These are phyloP conservation scores for Spongilla lacustris DNA, from an alignment of 37 sponge, comb jelly and placozoan genomes.

Conservation along the genomic window DNA sequence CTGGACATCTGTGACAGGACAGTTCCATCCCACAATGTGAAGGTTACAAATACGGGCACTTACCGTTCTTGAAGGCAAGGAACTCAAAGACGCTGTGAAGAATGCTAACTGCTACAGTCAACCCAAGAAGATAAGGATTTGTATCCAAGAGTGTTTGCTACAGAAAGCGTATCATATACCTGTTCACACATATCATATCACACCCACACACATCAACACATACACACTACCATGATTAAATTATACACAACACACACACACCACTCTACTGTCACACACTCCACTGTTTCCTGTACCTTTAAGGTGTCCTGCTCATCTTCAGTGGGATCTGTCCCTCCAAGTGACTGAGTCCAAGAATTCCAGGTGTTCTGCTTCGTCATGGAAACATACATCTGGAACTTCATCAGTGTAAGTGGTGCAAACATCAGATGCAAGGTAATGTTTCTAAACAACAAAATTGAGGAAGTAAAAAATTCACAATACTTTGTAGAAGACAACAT, in stretches of 20 bases:
- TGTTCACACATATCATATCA: background rate
- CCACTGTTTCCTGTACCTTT: slow-evolving; percentile 56
- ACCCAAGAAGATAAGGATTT: slow-evolving; percentile 91
- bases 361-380: slow-evolving; percentile 81
- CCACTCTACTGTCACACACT: background rate
- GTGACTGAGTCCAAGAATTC: slow-evolving; percentile 52
- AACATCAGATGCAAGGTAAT: slow-evolving; percentile 68
- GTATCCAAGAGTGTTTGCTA: slow-evolving; percentile 94
- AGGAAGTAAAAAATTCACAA: no score
- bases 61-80: slow-evolving; percentile 99
- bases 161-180: background rate
- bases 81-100: slow-evolving; percentile 98
- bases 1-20: slow-evolving; percentile 85
- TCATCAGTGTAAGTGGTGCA: slow-evolving; percentile 84
- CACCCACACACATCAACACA: background rate
- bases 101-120: slow-evolving; percentile 90
- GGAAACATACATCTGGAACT: slow-evolving; percentile 93
- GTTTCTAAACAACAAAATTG: no score
- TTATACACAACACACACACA: background rate
- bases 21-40: background rate
- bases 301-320: slow-evolving; percentile 97
- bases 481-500: background rate
- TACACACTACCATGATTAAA: background rate
- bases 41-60: background rate
- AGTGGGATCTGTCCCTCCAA: slow-evolving; percentile 50